These are phyloP conservation scores for Leptinotarsa lineolata DNA, from an alignment of 1,140 invertebrate species.

Conservation along the genomic window DNA sequence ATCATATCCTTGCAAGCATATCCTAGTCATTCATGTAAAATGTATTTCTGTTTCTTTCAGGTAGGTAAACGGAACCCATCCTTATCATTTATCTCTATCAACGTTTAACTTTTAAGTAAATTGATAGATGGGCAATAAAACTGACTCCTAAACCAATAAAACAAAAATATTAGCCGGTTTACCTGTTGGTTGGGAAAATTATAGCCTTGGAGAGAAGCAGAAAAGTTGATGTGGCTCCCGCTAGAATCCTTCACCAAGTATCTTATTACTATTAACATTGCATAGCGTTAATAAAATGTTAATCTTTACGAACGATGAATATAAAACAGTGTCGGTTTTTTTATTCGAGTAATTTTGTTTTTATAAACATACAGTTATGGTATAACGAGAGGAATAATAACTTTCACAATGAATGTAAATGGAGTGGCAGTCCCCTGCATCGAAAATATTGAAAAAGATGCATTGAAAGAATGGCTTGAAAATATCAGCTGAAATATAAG, in stretches of 20 bases:
- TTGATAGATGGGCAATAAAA: slow-evolving; percentile 14
- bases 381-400: background rate
- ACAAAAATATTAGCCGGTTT: slow-evolving; percentile 16
- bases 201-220: slow-evolving; percentile 4
- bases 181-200: slow-evolving; percentile 4
- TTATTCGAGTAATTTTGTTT: background rate
- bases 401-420: no score
- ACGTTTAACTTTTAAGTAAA: slow-evolving; percentile 13
- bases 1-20: no score
- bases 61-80: background rate
- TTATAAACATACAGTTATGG: background rate
- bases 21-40: no score
- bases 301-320: slow-evolving; percentile 11
- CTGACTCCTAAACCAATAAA: slow-evolving; percentile 19
- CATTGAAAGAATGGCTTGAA: no score
- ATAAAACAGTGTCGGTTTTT: slow-evolving; percentile 2
- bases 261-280: slow-evolving; percentile 1
- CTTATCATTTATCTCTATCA: slow-evolving; percentile 21
- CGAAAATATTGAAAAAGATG: no score
- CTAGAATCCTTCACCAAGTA: background rate
- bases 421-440: no score
- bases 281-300: slow-evolving; percentile 14
- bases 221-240: background rate
- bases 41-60: background rate
- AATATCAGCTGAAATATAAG: no score